These are phyloP conservation scores for Petrolisthes manimaculis DNA, from an alignment of 2,888 invertebrate species.

Conservation along the genomic window DNA sequence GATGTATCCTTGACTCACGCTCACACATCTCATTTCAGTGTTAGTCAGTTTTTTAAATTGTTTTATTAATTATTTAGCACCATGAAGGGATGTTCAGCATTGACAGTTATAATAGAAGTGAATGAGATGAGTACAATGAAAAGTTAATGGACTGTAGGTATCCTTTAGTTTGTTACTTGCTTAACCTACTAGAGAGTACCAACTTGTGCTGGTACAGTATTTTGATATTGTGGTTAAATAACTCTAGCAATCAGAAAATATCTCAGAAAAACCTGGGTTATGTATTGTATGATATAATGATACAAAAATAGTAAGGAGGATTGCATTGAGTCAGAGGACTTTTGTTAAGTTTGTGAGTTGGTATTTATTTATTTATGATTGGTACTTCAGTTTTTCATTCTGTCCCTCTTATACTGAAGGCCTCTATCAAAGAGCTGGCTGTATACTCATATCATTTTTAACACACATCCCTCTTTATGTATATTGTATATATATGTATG, in stretches of 20 bases:
- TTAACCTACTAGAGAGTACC: too few species aligned
- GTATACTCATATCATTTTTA: constrained; percentile 35
- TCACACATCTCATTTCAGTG: background rate
- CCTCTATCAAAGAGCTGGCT: constrained; percentile 4
- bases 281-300: background rate
- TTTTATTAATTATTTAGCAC: background rate
- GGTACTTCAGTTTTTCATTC: constrained; percentile 12
- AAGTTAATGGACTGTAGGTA: background rate
- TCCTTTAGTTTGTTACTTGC: too few species aligned
- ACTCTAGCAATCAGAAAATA: background rate
- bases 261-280: background rate
- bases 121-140: constrained; percentile 12
- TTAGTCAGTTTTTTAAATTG: background rate
- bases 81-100: background rate
- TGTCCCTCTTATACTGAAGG: constrained; percentile 3
- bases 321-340: background rate
- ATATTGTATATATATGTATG: constrained; percentile 25
- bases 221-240: background rate
- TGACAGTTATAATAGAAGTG: background rate
- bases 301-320: background rate
- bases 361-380: background rate
- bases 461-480: constrained; percentile 30
- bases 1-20: background rate
- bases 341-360: constrained; percentile 24
- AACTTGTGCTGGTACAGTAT: background rate